Evolutionary conservation across 1,140 invertebrate species (phyloP), one percentile per base, ranked within the genome.

Genomic region (Oryctes rhinoceros): DNA sequence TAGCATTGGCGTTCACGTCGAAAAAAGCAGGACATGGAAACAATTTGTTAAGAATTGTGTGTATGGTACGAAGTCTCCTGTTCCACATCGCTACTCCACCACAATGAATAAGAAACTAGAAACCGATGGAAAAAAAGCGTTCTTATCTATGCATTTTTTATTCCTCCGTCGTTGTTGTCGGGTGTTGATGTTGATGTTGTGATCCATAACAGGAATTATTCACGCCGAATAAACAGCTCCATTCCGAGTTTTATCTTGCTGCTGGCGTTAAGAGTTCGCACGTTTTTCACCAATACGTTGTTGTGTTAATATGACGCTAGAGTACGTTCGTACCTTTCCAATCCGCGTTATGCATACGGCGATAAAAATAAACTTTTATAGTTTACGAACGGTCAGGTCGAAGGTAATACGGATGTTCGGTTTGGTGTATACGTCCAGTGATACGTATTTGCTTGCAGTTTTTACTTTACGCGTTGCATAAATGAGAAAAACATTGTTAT

Each of bases 161-260:
- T 71, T 71, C 35, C 11, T 9, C 7, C 30, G 20, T 15, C 35
- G 65, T 71, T 24, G 65, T 24, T 71, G 24, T n/a, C 53, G 53
- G 53, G 24, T 71, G 65, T 35, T 71, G 65, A 71, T 71, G 65
- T 35, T 71, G 53, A 71, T 37, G 65, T 71, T 37, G 65, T 71
- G 65, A 71, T 71, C 65, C 65, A 71, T 71, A 71, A 71, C 65
- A 71, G 65, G 35, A 71, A 71, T 71, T 71, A 71, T 71, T 71
- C 10, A 71, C 65, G 20, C 65, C 24, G 35, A 37, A 37, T 30
- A 24, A 71, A 71, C 65, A 71, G 65, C 65, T 71, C 24, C 53
- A 59, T n/a, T 59, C 53, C 15, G 15, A 13, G 53, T 59, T 59
- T 18, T 59, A 59, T 59, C 53, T 59, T 59, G 53, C 53, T 59